A percentile compares a stretch with the other conserved stretches of the same genome.
Conservation (phyloP, 2,797 vertebrate genomes). For the Crocodylus rhombifer region DNA sequence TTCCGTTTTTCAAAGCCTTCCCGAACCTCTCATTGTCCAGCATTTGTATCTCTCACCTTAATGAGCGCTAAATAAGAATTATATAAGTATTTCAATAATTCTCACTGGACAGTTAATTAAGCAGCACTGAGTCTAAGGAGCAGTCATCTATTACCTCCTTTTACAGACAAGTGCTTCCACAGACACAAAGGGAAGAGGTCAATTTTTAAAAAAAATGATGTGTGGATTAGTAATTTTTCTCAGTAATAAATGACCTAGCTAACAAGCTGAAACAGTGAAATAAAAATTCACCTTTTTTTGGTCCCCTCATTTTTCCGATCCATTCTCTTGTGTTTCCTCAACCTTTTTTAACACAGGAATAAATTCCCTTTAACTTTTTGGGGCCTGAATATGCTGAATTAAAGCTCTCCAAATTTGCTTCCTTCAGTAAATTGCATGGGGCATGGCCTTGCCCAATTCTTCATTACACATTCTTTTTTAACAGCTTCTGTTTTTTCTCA, state of each 20-base stretch:
- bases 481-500: conserved; percentile 78
- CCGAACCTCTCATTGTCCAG: conserved; percentile 79
- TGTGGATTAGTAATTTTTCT: conserved; percentile 79
- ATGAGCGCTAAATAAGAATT: conserved; percentile 84
- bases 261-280: conserved; percentile 77
- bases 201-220: conserved; percentile 70
- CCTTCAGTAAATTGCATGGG: conserved; percentile 74
- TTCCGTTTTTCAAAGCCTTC: conserved; percentile 76
- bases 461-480: conserved; percentile 81
- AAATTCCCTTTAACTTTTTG: conserved; percentile 55
- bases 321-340: conserved; percentile 53
- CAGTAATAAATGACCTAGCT: conserved; percentile 75
- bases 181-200: conserved; percentile 79
- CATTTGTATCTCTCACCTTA: conserved; percentile 83
- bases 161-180: conserved; percentile 80
- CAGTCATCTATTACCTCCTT: conserved; percentile 82
- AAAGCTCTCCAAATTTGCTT: conserved; percentile 70
- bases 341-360: conserved; percentile 59
- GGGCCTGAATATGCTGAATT: conserved; percentile 87
- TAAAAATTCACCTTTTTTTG: conserved; percentile 61
- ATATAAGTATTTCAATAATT: conserved; percentile 84
- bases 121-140: conserved; percentile 80
- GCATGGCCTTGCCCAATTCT: conserved; percentile 76
- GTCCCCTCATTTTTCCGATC: conserved; percentile 42
- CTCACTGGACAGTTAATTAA: conserved; percentile 84